Evolutionary conservation across 1,140 invertebrate genomes (phyloP).

Genomic region (Pseudachorutes palmiensis): DNA sequence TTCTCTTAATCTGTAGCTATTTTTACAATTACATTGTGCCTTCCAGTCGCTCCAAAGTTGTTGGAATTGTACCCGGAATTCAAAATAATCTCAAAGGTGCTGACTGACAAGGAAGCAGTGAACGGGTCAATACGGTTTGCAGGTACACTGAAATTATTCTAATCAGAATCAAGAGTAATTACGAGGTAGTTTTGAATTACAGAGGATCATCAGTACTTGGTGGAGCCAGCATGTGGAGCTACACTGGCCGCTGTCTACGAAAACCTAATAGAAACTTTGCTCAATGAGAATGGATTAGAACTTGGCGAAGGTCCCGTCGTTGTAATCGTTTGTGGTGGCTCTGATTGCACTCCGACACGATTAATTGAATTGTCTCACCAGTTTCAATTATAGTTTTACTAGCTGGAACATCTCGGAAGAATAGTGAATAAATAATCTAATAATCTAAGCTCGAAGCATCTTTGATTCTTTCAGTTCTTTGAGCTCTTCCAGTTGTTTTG

Average conservation of each 20-base stretch:
- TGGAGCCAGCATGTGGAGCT: slow-evolving; percentile 50
- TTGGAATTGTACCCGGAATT: slow-evolving; percentile 41
- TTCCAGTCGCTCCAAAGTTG: slow-evolving; percentile 39
- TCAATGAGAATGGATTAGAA: slow-evolving; percentile 26
- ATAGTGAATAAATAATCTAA: too few relatives aligned
- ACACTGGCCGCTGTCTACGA: slow-evolving; percentile 43
- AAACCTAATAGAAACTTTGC: slow-evolving; percentile 35
- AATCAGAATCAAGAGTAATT: not conserved
- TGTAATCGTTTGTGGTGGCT: slow-evolving; percentile 50
- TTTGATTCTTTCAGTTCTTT: slow-evolving; percentile 85
- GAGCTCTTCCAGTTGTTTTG: slow-evolving; percentile 65
- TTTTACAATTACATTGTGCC: too few relatives aligned
- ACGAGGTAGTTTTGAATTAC: too few relatives aligned
- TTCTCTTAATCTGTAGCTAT: too few relatives aligned
- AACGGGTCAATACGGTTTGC: slow-evolving; percentile 46
- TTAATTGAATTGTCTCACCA: slow-evolving; percentile 1
- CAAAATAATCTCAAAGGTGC: slow-evolving; percentile 44
- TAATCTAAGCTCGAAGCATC: slow-evolving; percentile 73
- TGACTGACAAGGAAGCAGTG: slow-evolving; percentile 47
- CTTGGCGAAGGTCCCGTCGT: slow-evolving; percentile 42
- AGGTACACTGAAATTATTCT: slow-evolving; percentile 36
- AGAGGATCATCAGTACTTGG: slow-evolving; percentile 47
- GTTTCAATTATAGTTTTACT: too few relatives aligned
- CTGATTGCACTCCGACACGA: slow-evolving; percentile 37
- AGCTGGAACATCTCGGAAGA: too few relatives aligned